Evolutionary conservation across 2,113 vertebrate genomes (phyloP).

Genomic region (Micronisus gabar): DNA sequence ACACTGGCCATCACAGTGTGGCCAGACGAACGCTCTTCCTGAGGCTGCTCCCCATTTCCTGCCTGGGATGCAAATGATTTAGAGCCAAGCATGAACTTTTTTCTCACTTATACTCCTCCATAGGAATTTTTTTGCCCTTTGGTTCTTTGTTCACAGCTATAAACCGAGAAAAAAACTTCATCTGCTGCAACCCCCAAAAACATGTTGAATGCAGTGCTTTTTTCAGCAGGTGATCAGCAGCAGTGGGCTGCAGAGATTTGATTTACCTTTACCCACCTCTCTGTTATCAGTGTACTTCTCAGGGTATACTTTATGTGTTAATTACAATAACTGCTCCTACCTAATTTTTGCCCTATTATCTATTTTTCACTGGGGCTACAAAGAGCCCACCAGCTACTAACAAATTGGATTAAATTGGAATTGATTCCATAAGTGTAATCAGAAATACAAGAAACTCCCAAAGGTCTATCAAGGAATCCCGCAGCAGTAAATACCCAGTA

Average conservation of each 20-base stretch:
- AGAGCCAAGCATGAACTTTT: background rate
- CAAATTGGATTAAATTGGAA: background rate
- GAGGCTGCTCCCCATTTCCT: background rate
- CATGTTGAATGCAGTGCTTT: background rate
- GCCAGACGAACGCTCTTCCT: background rate
- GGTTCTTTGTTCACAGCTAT: background rate
- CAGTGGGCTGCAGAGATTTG: background rate
- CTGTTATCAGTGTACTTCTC: background rate
- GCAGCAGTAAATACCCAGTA: background rate
- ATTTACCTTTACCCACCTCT: background rate
- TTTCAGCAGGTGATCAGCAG: background rate
- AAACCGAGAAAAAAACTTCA: background rate
- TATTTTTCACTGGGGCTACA: background rate
- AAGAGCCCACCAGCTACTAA: background rate
- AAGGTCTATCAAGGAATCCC: background rate
- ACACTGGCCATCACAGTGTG: rapidly evolving
- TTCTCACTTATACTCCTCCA: background rate
- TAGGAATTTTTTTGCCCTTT: background rate
- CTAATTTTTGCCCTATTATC: background rate
- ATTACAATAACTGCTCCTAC: background rate
- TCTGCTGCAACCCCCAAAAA: background rate
- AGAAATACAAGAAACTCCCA: background rate
- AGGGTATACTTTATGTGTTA: background rate
- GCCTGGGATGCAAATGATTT: background rate
- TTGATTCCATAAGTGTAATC: background rate